Base-by-base conservation (phyloP, 2,888 invertebrate species). In the Cinara cedri region DNA sequence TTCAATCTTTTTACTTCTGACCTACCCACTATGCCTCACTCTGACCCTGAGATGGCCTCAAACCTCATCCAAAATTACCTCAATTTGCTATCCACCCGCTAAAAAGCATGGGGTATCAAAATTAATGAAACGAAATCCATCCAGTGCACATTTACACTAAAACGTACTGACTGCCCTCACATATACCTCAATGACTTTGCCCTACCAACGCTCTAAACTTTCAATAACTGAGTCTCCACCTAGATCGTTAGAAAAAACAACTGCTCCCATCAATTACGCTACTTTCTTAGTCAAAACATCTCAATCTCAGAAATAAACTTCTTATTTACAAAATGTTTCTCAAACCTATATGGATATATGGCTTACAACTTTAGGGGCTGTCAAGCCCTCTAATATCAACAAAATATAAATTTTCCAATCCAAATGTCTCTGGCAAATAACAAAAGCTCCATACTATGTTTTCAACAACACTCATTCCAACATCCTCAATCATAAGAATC, bases 1-100 rank as follows among this genome's bases (percentile, higher is more conserved):
- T 65, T 65, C 13, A 42, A 65, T 65, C 8, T 44, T 3, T 65
- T n/a, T 65, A 65, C 44, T 24, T 65, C 44, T n/a, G 65, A 65
- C 44, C 65, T 21, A n/a, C 44, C 65, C 19, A 65, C 65, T 19
- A 65, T 44, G 8, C 49, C 49, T 51, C 49, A 51, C 49, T 51
- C 49, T 51, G 49, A 14, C 49, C 49, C 14, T 51, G 9, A 51
- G 14, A 51, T 51, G 14, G 14, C n/a, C n/a, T n/a, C n/a, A n/a
- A n/a, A n/a, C n/a, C n/a, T n/a, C n/a, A n/a, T n/a, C n/a, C n/a
- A n/a, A 51, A 51, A 14, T 11, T 14, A 51, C 49, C 3, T 51
- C 8, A 51, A 51, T 14, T 51, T 44, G 10, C n/a, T 54, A n/a
- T 54, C n/a, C 4, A n/a, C 9, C 54, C n/a, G n/a, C 1, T 54